Base-by-base conservation (phyloP, 92 coral and sea anemone species). In the Umimayanthus kanabou region DNA sequence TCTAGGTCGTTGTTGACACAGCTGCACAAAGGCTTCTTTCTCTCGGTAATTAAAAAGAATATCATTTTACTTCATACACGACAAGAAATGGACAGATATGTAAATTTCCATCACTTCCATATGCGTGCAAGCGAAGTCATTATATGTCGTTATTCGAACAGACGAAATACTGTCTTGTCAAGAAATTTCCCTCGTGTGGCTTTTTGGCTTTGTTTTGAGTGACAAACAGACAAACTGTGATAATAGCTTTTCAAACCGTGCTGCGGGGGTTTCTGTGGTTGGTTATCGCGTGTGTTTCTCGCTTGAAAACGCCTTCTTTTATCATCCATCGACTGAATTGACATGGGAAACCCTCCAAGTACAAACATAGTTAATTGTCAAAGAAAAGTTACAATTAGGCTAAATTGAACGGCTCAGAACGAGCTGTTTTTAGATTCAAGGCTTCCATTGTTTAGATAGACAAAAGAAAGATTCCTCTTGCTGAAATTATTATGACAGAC, bases 1-100 rank as follows among this genome's bases (percentile, higher is more conserved):
- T 93, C 92, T 88, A 88, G 94, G 94, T 94, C 96, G 91, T 92
- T 97, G 98, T 97, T 97, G 97, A 95, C 97, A 95, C 99, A 97
- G 99, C 98, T 97, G 99, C 98, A 95, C 91, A 95, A 95, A 90
- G 96, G 93, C 94, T 95, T 87, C 93, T 93, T 95, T 93, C 98
- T 95, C 91, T 87, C 90, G 90, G 96, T 95, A 95, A 95, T 95
- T 95, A 95, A 95, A 95, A 93, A 95, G 98, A 95, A 95, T 95
- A 95, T 95, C 98, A 95, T 92, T 95, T 95, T 95, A 95, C 98
- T 90, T 91, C 89, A 88, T 84, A 88, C 89, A 92, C 90, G 95
- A 94, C 95, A 90, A 89, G 94, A 86, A 92, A 89, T 89, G 76
- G 90, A 88, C 91, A 94, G 94, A 91, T 91, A 95, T 95, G 98